These are phyloP conservation scores for Neelides sp. DNA, from an alignment of 1,140 invertebrate species.

Conservation along the genomic window DNA sequence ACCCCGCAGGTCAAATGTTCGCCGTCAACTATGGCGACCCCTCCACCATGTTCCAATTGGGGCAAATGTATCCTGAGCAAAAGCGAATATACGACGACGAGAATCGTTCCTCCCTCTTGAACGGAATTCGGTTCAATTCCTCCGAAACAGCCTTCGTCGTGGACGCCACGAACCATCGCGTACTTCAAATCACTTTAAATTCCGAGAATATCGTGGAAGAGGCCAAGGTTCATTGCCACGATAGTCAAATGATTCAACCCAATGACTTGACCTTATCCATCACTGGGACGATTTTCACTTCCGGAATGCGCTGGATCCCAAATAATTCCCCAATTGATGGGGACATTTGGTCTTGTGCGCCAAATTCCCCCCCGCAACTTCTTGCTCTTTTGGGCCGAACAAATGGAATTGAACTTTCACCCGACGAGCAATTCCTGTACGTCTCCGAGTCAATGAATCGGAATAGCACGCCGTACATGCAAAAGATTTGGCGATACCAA, in stretches of 20 bases:
- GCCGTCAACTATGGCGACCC: constrained; percentile 18
- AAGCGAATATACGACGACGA: constrained; percentile 13
- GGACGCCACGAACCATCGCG: constrained; percentile 11
- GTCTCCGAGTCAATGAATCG: constrained; percentile 19
- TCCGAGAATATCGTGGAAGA: constrained; percentile 1
- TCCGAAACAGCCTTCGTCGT: constrained; percentile 9
- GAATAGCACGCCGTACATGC: constrained; percentile 10
- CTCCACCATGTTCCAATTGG: constrained; percentile 8
- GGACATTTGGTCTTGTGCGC: constrained; percentile 18
- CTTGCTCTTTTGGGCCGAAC: constrained; percentile 17
- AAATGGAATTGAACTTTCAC: constrained; percentile 21
- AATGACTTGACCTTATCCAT: constrained; percentile 19
- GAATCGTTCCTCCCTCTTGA: background rate
- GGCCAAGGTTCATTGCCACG: constrained; percentile 8
- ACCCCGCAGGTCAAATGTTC: constrained; percentile 15
- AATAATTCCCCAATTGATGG: constrained; percentile 5
- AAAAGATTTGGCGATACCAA: constrained; percentile 19
- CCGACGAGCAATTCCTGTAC: constrained; percentile 14
- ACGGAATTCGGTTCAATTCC: constrained; percentile 16
- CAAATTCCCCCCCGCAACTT: constrained; percentile 2
- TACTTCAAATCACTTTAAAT: constrained; percentile 9
- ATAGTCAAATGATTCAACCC: constrained; percentile 14
- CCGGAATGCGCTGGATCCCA: constrained; percentile 20
- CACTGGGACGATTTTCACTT: constrained; percentile 15
- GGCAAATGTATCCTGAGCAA: constrained; percentile 18